phyloP scores from a whole-genome alignment of 2,888 invertebrate genomes.

The Dione vanillae region DNA sequence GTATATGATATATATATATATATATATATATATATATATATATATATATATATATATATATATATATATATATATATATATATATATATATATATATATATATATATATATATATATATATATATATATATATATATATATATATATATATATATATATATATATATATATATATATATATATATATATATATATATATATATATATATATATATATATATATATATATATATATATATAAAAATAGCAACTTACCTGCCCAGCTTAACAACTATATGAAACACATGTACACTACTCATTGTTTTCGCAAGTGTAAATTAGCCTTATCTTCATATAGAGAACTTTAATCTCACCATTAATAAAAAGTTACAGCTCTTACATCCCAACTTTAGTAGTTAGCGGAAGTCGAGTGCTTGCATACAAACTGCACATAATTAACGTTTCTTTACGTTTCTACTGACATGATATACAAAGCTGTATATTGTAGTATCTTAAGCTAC shows the following conservation, averaged over 20 bases:
- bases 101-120: too few species aligned
- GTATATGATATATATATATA: too few species aligned
- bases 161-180: too few species aligned
- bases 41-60: too few species aligned
- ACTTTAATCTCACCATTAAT: constrained; percentile 6
- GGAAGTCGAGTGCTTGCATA: constrained; percentile 20
- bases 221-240: too few species aligned
- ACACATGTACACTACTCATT: background rate
- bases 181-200: background rate
- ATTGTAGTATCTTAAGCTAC: background rate
- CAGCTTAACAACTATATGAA: too few species aligned
- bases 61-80: too few species aligned
- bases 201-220: background rate
- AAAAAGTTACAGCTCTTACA: constrained; percentile 15
- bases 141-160: too few species aligned
- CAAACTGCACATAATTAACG: constrained; percentile 24
- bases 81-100: too few species aligned
- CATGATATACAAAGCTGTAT: background rate
- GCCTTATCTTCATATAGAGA: background rate
- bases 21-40: too few species aligned
- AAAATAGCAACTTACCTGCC: too few species aligned
- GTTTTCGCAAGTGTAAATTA: background rate
- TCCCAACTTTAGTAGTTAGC: constrained; percentile 26
- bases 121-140: too few species aligned
- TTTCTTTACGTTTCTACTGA: background rate